phyloP scores from a whole-genome alignment of 2,113 vertebrate species.

The Tychaedon coryphoeus region DNA sequence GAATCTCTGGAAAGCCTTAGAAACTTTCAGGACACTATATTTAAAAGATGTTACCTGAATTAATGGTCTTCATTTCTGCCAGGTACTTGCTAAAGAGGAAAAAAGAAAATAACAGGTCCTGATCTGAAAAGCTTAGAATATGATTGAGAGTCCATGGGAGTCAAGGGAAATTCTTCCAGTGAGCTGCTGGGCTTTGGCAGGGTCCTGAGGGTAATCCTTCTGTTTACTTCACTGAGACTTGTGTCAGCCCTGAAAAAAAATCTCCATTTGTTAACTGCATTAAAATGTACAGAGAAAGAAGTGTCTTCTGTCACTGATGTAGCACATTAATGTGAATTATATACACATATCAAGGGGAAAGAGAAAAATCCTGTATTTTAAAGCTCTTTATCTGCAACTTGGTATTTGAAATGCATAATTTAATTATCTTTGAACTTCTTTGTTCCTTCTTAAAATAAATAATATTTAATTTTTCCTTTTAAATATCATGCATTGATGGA shows the following conservation, averaged over 20 bases:
- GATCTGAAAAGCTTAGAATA: neutral
- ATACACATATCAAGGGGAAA: neutral
- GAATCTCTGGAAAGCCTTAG: slow-evolving; percentile 3
- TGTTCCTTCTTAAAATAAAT: slow-evolving; percentile 45
- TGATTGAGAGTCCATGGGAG: neutral
- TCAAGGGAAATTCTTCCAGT: neutral
- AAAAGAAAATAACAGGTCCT: neutral
- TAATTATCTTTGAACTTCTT: slow-evolving; percentile 48
- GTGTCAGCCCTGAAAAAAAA: slow-evolving; percentile 10
- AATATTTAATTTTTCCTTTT: slow-evolving; percentile 14
- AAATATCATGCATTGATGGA: slow-evolving; percentile 28
- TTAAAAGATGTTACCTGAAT: slow-evolving; percentile 8
- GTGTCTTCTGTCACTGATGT: neutral
- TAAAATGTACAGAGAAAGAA: neutral
- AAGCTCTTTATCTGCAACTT: slow-evolving; percentile 20
- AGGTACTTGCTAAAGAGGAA: neutral
- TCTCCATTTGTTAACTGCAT: neutral
- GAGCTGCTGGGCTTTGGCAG: neutral
- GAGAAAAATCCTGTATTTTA: slow-evolving; percentile 3
- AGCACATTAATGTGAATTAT: neutral
- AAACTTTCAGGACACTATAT: slow-evolving; percentile 49
- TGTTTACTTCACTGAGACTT: slow-evolving; percentile 17
- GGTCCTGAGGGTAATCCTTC: neutral
- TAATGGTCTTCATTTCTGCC: neutral
- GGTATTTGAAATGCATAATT: slow-evolving; percentile 47